Percentiles rank a stretch among this genome's conserved stretches.
Conservation (phyloP, 2,113 vertebrate genomes). For the Crotalus viridis region DNA sequence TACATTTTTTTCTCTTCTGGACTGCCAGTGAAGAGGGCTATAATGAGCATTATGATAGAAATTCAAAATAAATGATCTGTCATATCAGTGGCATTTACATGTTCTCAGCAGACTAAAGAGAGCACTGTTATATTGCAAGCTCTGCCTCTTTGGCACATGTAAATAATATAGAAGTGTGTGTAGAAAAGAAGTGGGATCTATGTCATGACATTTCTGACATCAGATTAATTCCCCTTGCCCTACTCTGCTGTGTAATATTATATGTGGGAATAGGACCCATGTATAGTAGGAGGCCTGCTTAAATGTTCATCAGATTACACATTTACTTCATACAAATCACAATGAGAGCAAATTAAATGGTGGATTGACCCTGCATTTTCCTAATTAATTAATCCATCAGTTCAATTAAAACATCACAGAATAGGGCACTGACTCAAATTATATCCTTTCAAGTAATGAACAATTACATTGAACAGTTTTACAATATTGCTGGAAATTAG, state of each 20-base stretch:
- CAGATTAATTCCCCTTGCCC: background rate
- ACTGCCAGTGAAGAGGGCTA: background rate
- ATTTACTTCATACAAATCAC: background rate
- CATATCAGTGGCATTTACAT: background rate
- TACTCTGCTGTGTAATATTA: background rate
- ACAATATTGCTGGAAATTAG: slow-evolving; percentile 21
- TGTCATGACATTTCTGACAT: background rate
- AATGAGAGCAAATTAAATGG: background rate
- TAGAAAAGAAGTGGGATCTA: background rate
- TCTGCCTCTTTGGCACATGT: background rate
- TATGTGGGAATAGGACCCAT: background rate
- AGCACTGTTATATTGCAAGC: background rate
- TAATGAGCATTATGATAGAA: background rate
- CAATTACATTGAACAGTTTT: background rate
- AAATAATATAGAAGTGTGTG: background rate
- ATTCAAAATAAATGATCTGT: background rate
- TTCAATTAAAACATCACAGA: background rate
- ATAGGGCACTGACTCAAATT: background rate
- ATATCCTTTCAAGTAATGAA: background rate
- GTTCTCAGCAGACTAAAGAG: background rate
- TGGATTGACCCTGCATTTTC: background rate
- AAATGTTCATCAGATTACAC: background rate
- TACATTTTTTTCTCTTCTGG: background rate
- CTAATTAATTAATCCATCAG: background rate
- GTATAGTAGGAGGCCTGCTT: background rate